Evolutionary conservation across 2,113 vertebrate species (phyloP).

Genomic region (Hirundichthys speculiger): DNA sequence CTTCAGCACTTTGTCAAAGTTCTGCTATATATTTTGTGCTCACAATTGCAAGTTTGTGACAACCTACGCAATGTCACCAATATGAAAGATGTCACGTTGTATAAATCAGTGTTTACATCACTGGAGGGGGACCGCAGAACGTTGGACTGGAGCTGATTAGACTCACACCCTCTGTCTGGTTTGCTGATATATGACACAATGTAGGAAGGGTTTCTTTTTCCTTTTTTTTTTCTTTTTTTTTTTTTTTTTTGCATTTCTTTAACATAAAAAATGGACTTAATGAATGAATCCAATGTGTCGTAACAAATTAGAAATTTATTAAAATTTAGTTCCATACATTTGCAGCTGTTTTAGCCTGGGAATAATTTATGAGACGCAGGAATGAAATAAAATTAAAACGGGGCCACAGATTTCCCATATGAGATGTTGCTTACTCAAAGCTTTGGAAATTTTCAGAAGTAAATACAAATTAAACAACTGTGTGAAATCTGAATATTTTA

Average conservation of each 20-base stretch:
- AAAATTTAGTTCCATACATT: background rate
- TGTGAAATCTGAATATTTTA: too few relatives aligned
- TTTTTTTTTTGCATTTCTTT: slow-evolving; percentile 1
- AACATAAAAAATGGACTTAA: background rate
- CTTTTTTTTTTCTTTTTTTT: too few relatives aligned
- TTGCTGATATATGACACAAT: slow-evolving; percentile 15
- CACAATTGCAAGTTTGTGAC: slow-evolving; percentile 35
- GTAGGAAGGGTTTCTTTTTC: too few relatives aligned
- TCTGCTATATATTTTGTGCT: slow-evolving; percentile 22
- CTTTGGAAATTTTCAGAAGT: background rate
- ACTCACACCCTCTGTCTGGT: slow-evolving; percentile 8
- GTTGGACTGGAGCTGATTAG: slow-evolving; percentile 15
- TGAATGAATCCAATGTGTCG: background rate
- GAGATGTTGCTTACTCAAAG: background rate
- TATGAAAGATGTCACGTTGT: slow-evolving; percentile 20
- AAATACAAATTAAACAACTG: background rate
- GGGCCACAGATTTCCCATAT: background rate
- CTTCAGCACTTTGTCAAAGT: slow-evolving; percentile 38
- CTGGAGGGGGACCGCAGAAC: slow-evolving; percentile 13
- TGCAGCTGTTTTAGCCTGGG: background rate
- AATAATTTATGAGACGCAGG: background rate
- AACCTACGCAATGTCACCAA: slow-evolving; percentile 22
- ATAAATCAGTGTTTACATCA: slow-evolving; percentile 46
- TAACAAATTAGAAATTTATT: background rate
- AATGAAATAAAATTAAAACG: rapidly evolving